phyloP scores from a whole-genome alignment of 35 echinoderm and acorn worm genomes.

The Eucidaris tribuloides region DNA sequence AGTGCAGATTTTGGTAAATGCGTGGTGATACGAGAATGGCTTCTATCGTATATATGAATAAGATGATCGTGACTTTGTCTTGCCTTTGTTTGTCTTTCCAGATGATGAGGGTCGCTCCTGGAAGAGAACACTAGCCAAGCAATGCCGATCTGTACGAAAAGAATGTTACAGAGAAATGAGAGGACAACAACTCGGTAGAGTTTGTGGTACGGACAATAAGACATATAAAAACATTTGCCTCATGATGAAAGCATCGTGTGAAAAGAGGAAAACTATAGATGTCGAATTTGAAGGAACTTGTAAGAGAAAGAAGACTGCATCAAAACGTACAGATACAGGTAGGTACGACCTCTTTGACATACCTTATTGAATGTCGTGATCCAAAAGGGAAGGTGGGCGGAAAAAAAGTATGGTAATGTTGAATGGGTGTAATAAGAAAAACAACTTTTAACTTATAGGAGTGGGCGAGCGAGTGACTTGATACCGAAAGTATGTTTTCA shows the following conservation, averaged over 20 bases:
- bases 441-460: no score
- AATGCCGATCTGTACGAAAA: background rate
- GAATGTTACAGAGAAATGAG: constrained; percentile 9
- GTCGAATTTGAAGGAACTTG: background rate
- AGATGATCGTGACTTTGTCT: no score
- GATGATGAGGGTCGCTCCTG: constrained; percentile 17
- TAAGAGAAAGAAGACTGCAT: background rate
- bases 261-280: background rate
- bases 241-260: background rate
- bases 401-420: no score
- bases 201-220: constrained; percentile 17
- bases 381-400: no score
- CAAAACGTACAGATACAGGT: background rate
- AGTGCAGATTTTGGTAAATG: no score
- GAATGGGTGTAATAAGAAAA: no score
- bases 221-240: constrained; percentile 19
- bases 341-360: no score
- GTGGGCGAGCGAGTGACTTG: no score
- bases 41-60: no score
- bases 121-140: constrained; percentile 7
- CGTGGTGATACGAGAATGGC: no score
- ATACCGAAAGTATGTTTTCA: no score
- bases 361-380: no score
- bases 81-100: background rate
- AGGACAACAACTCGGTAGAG: background rate